Conservation (phyloP, 1,140 invertebrate genomes). For the Gyrodactylus bullatarudis region DNA sequence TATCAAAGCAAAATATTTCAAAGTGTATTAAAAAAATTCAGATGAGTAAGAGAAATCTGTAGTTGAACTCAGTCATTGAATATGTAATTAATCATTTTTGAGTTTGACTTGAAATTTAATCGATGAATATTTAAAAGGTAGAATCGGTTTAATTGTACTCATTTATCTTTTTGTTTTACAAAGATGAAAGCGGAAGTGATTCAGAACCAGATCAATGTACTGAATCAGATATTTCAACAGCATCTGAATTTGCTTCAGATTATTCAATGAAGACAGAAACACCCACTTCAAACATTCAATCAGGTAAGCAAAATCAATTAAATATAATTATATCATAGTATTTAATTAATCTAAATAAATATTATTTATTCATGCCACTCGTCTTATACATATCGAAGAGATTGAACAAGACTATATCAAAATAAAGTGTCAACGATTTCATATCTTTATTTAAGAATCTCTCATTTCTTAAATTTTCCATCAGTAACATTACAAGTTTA, state of each 20-base stretch:
- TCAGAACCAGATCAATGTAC: background rate
- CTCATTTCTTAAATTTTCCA: too few species aligned
- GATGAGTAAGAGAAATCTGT: background rate
- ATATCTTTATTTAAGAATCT: too few species aligned
- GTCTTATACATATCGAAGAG: too few species aligned
- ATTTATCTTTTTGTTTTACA: background rate
- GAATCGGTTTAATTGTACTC: background rate
- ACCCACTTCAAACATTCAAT: too few species aligned
- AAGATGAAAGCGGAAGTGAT: background rate
- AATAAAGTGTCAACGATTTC: too few species aligned
- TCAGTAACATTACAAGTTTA: too few species aligned
- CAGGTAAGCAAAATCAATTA: too few species aligned
- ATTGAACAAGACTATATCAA: too few species aligned
- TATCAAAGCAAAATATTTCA: background rate
- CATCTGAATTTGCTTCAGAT: background rate
- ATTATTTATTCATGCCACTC: too few species aligned
- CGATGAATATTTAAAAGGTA: background rate
- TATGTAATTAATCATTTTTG: background rate
- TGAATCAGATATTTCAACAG: background rate
- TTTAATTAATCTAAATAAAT: too few species aligned
- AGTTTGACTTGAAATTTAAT: background rate
- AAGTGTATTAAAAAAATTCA: background rate
- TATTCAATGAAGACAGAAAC: background rate
- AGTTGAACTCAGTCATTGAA: background rate
- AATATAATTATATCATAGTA: too few species aligned